phyloP scores from a whole-genome alignment of 1,140 invertebrate genomes.

The Drosophila littoralis region DNA sequence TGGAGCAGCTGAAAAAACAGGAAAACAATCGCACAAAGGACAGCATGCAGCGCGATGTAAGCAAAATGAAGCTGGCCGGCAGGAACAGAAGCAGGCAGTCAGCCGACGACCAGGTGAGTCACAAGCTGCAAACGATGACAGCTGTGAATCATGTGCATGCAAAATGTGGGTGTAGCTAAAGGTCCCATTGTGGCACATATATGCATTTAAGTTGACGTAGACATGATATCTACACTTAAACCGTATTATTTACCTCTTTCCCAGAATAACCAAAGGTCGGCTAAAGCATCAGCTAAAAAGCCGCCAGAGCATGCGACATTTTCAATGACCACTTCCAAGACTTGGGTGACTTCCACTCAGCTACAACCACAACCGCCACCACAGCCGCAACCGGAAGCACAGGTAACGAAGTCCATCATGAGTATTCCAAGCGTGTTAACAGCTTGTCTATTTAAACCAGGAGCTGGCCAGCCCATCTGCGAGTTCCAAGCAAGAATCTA shows the following conservation, averaged over 20 bases:
- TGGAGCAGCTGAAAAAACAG: constrained; percentile 23
- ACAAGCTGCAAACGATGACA: background rate
- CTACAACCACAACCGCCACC: background rate
- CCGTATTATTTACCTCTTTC: background rate
- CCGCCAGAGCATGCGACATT: constrained; percentile 19
- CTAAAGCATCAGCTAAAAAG: constrained; percentile 6
- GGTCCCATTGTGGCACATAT: no score
- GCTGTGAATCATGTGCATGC: background rate
- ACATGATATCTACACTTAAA: no score
- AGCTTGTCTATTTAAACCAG: background rate
- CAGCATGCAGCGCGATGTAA: constrained; percentile 59
- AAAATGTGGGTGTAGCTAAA: no score
- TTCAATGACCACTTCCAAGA: constrained; percentile 28
- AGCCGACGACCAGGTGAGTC: constrained; percentile 58
- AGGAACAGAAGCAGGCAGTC: constrained; percentile 39
- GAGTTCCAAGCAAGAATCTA: background rate
- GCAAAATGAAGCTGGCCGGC: constrained; percentile 25
- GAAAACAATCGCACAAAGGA: constrained; percentile 22
- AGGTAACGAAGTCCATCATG: background rate
- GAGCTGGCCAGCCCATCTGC: background rate
- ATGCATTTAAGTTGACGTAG: no score
- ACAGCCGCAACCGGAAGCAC: background rate
- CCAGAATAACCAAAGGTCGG: constrained; percentile 42
- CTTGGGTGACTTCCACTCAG: constrained; percentile 28
- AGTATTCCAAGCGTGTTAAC: background rate